Evolutionary conservation across 1,140 invertebrate species (phyloP).

Genomic region (Lordiphosa collinella): DNA sequence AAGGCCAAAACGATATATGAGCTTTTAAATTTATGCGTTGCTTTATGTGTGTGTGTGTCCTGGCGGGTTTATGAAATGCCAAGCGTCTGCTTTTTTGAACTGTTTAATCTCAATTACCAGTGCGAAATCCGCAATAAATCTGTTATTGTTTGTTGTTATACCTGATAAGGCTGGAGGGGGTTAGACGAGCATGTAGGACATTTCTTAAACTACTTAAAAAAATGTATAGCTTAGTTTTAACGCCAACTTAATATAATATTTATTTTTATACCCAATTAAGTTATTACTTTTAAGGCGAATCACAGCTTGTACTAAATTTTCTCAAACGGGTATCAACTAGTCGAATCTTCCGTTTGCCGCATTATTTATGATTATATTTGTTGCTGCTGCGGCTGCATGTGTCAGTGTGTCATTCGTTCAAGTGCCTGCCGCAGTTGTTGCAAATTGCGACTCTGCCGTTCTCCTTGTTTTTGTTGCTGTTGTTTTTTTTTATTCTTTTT

Average conservation of each 20-base stretch:
- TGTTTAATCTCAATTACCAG: constrained; percentile 76
- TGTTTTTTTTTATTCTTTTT: constrained; percentile 31
- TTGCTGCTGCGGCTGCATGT: constrained; percentile 24
- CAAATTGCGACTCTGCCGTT: constrained; percentile 47
- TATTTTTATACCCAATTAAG: no score
- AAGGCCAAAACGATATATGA: constrained; percentile 50
- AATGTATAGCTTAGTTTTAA: no score
- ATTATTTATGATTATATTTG: constrained; percentile 7
- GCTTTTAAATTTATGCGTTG: constrained; percentile 64
- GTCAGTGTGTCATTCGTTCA: constrained; percentile 55
- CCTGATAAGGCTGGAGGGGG: constrained; percentile 4
- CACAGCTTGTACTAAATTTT: neutral
- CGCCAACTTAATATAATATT: no score
- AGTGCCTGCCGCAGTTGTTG: constrained; percentile 66
- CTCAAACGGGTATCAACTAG: constrained; percentile 2
- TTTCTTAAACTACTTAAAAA: neutral
- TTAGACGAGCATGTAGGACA: constrained; percentile 4
- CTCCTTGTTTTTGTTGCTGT: constrained; percentile 27
- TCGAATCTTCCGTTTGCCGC: constrained; percentile 2
- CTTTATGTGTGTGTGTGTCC: constrained; percentile 28
- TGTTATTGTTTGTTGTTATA: constrained; percentile 66
- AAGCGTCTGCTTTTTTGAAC: constrained; percentile 68
- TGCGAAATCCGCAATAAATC: constrained; percentile 72
- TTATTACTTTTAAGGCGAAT: no score
- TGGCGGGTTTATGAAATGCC: constrained; percentile 55